phyloP scores from a whole-genome alignment of 2,888 invertebrate genomes.

The Diarsia mendica region DNA sequence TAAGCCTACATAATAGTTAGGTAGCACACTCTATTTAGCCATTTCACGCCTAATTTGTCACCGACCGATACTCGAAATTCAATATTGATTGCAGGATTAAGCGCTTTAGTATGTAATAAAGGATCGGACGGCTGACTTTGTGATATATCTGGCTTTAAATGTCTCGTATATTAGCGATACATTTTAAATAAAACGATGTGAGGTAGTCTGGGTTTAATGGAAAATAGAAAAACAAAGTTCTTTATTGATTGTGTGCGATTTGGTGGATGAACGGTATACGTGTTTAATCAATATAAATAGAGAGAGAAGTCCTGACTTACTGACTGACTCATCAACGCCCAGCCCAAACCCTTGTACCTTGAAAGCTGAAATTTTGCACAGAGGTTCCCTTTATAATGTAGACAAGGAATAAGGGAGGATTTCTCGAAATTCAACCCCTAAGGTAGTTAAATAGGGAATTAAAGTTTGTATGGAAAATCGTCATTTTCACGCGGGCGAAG shows the following conservation, averaged over 20 bases:
- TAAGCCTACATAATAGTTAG: conserved; percentile 29
- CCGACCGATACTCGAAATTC: conserved; percentile 56
- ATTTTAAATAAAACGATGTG: conserved; percentile 18
- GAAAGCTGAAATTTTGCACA: no score
- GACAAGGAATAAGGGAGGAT: no score
- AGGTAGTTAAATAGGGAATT: no score
- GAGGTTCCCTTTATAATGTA: no score
- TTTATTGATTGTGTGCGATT: neutral
- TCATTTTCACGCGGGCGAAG: no score
- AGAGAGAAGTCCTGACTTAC: no score
- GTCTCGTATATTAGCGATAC: conserved; percentile 24
- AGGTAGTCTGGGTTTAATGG: neutral
- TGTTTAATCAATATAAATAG: no score
- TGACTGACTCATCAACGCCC: no score
- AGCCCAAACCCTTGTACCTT: no score
- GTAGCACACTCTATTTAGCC: conserved; percentile 48
- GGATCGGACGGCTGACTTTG: conserved; percentile 55
- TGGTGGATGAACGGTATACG: neutral
- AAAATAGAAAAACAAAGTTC: conserved; percentile 2
- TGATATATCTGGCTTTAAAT: conserved; percentile 55
- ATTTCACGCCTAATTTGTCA: conserved; percentile 65
- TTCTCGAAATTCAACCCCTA: no score
- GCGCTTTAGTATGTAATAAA: conserved; percentile 59
- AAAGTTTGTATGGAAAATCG: no score
- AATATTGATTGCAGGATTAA: conserved; percentile 67